Evolutionary conservation across 2,797 vertebrate species (phyloP), one percentile per base, ranked within the genome.

Genomic region (Cottoperca gobio): DNA sequence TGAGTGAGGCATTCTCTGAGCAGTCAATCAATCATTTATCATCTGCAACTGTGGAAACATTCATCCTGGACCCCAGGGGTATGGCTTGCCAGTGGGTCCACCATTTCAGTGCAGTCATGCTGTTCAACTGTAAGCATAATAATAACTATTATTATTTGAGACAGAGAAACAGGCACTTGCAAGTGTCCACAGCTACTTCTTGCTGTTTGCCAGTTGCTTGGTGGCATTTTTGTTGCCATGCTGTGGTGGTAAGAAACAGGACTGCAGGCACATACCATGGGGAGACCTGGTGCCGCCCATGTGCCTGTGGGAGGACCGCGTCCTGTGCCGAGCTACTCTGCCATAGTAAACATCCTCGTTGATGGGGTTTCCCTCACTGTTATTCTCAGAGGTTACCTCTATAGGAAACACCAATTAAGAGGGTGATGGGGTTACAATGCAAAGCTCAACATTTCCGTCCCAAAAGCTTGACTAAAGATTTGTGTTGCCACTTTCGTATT

Each of bases 351-450:
- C 94, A 93, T 96, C 94, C 91, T 96, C 95, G 94, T 83, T 94
- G 93, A 93, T 78, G 82, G 95, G 95, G 92, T 95, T 95, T 91
- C 95, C 96, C 93, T 96, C 97, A 96, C 95, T 96, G 96, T 95
- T 96, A 96, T 95, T 96, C 94, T 97, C 97, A 94, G 95, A 94
- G 92, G 97, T 97, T 94, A 97, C 96, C 93, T 97, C 96, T 97
- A 95, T 68, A 90, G 95, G 94, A 94, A 94, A 95, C 91, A 95
- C 94, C 94, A 94, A 89, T 92, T 88, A 94, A 33, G 86, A 92
- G 53, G 76, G 85, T 73, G 79, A 86, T 35, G 87, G 85, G 75
- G 84, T 89, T 88, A 94, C 82, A 92, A 86, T 31, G 82, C 70
- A 89, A 75, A 84, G 66, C 67, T 86, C 59, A 69, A 82, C 66